Conservation (phyloP, 2,888 invertebrate species). For the Thymelicus sylvestris region DNA sequence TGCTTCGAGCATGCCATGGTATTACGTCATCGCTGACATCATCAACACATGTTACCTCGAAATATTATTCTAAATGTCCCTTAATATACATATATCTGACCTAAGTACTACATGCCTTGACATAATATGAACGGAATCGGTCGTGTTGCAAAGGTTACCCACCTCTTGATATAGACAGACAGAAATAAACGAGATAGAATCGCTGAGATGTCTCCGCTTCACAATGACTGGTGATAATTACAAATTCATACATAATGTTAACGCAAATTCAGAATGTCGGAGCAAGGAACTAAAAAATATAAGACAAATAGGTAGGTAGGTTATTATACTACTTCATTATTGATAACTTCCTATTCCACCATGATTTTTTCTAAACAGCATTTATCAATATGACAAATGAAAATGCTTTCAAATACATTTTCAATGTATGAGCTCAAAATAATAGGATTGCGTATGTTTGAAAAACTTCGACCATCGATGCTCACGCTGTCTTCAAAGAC, state of each 20-base stretch:
- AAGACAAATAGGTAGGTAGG: no score
- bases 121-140: conserved; percentile 15
- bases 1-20: conserved; percentile 56
- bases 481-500: no score
- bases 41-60: conserved; percentile 45
- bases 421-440: no score
- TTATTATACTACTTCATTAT: no score
- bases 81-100: not conserved
- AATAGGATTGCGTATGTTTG: no score
- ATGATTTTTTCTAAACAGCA: no score
- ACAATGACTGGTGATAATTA: conserved; percentile 3
- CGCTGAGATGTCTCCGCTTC: conserved; percentile 10
- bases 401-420: no score
- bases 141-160: conserved; percentile 31
- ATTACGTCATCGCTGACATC: conserved; percentile 78
- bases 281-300: no score
- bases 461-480: no score
- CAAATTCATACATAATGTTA: not conserved
- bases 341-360: no score
- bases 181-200: conserved; percentile 33
- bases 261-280: no score
- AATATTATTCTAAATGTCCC: conserved; percentile 17
- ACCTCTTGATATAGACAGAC: conserved; percentile 33
- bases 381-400: no score
- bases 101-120: conserved; percentile 6